Base-by-base conservation (phyloP, 1,140 invertebrate species). In the Neodiprion fabricii region DNA sequence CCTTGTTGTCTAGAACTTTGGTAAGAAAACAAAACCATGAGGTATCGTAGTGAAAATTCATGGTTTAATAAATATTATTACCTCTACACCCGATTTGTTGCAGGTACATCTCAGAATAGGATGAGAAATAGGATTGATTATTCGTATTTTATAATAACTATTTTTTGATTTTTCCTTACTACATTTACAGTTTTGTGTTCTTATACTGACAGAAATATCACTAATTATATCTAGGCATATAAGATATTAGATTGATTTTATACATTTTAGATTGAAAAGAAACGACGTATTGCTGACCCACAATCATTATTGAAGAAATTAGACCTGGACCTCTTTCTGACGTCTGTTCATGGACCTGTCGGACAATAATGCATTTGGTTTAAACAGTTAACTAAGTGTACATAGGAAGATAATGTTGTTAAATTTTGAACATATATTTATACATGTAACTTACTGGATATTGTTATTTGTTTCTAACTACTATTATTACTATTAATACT, bases 241-340 rank as follows among this genome's bases (percentile, higher is more conserved):
- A 5, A 40, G 28, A 40, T 40, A 40, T 5, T 40, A 5, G 28
- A 40, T 40, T 40, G 28, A 40, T 40, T 40, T 40, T 40, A 12
- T 61, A 14, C 11, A 8, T 61, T 61, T 61, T 61, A 61, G 53
- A 9, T 12, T 14, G 80, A 84, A 2, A 84, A 82, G 67, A 82
- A 79, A 40, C 23, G 69, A 9, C 75, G 70, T 4, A 71, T 72
- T 61, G 76, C 74, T n/a, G 78, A 85, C 74, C 83, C 83, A 0
- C 78, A 79, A 73, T 47, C 66, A 17, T 67, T 85, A 61, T 68
- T 86, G 9, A 85, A 68, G 23, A 82, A 81, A 72, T 71, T 86
- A 47, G 74, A 82, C 68, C 76, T 86, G 10, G 81, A 86, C 67
- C 78, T 84, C 69, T 83, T 86, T 74, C 75, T 86, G 28, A 80